Percentiles rank a stretch among this genome's conserved stretches.
These are phyloP conservation scores for Lypha dubia DNA, from an alignment of 2,888 invertebrate species.

Conservation along the genomic window DNA sequence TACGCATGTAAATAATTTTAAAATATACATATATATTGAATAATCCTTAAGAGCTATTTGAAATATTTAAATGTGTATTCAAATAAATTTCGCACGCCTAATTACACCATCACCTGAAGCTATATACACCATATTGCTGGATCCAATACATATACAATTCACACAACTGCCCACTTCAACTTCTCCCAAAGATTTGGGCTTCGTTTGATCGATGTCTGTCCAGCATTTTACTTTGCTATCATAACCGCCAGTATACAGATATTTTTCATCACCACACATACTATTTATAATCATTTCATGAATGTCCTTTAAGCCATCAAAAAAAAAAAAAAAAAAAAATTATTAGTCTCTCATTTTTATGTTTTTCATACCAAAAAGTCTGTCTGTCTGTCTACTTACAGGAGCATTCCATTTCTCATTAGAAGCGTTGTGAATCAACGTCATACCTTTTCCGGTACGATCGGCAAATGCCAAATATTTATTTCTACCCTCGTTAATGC, in stretches of 20 bases:
- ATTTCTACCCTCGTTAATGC: slow-evolving; percentile 76
- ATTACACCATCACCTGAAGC: slow-evolving; percentile 80
- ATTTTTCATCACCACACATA: slow-evolving; percentile 78
- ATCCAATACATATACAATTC: slow-evolving; percentile 79
- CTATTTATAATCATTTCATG: slow-evolving; percentile 83
- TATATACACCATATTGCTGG: slow-evolving; percentile 77
- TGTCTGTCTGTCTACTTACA: slow-evolving; percentile 75
- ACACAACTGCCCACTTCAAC: slow-evolving; percentile 80
- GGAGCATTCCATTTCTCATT: slow-evolving; percentile 78
- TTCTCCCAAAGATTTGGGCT: slow-evolving; percentile 78
- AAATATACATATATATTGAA: neutral
- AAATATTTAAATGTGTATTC: slow-evolving; percentile 40
- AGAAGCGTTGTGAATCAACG: slow-evolving; percentile 78
- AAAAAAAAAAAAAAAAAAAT: neutral
- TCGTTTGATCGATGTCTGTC: slow-evolving; percentile 76
- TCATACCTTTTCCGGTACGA: slow-evolving; percentile 80
- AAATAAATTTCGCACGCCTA: slow-evolving; percentile 78
- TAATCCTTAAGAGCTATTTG: neutral
- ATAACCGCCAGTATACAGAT: slow-evolving; percentile 81
- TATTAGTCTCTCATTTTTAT: neutral
- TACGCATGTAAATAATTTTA: neutral
- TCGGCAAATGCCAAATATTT: slow-evolving; percentile 81
- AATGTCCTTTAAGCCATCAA: slow-evolving; percentile 77
- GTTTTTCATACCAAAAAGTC: neutral
- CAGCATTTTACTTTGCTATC: slow-evolving; percentile 83